Evolutionary conservation across 2,888 invertebrate genomes (phyloP).

Genomic region (Siphonodentalium dalli): DNA sequence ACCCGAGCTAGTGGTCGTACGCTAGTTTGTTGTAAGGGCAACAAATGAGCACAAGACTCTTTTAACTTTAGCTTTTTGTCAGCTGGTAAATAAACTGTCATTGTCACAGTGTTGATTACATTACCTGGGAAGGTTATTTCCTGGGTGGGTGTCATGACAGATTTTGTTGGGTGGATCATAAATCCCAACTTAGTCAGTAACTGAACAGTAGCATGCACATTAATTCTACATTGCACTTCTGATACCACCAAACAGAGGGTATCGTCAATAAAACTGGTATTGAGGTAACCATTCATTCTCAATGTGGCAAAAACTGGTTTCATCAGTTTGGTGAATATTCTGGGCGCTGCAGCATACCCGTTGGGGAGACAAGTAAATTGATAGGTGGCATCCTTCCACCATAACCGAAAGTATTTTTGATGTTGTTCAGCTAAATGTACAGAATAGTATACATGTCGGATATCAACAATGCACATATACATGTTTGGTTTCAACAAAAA

Average conservation of each 20-base stretch:
- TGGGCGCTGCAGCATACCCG: constrained; percentile 28
- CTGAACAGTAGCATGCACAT: constrained; percentile 18
- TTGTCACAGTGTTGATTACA: constrained; percentile 26
- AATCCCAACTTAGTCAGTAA: constrained; percentile 22
- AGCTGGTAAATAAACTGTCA: constrained; percentile 22
- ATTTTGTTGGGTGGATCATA: constrained; percentile 24
- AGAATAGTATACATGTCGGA: constrained; percentile 28
- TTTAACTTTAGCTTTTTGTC: constrained; percentile 3
- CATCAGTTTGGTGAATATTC: constrained; percentile 32
- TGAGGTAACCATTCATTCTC: constrained; percentile 20
- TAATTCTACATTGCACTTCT: constrained; percentile 19
- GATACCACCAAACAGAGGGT: constrained; percentile 18
- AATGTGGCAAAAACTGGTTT: constrained; percentile 30
- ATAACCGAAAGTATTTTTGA: constrained; percentile 24
- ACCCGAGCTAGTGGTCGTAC: constrained; percentile 16
- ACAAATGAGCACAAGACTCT: not conserved
- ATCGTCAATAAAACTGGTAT: constrained; percentile 33
- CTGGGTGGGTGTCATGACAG: constrained; percentile 21
- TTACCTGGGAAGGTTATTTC: constrained; percentile 23
- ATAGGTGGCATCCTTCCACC: constrained; percentile 22
- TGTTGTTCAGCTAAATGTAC: constrained; percentile 17
- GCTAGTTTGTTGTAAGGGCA: not conserved
- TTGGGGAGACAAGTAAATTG: constrained; percentile 29
- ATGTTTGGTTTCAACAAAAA: constrained; percentile 16
- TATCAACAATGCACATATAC: constrained; percentile 23